Conservation (phyloP, 2,888 invertebrate genomes). For the Venusia cambrica region DNA sequence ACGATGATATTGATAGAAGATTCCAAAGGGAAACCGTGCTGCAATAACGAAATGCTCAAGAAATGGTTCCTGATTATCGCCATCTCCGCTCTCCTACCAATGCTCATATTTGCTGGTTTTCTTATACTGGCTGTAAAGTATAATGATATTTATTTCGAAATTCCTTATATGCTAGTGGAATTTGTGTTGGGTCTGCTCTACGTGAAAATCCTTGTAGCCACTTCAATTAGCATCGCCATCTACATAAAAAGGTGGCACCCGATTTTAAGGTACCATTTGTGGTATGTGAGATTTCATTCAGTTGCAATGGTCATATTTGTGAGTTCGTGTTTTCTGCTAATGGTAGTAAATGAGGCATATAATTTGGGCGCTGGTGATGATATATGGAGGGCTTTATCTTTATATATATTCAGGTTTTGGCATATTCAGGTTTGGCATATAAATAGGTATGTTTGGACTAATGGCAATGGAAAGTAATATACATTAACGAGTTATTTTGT, state of each 20-base stretch:
- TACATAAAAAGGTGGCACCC: slow-evolving; percentile 44
- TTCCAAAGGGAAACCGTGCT: slow-evolving; percentile 46
- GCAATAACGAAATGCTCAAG: slow-evolving; percentile 46
- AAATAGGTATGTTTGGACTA: slow-evolving; percentile 36
- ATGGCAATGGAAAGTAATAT: no score
- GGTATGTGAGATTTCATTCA: slow-evolving; percentile 53
- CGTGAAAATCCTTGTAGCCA: slow-evolving; percentile 55
- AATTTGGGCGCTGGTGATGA: slow-evolving; percentile 35
- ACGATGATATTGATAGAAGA: slow-evolving; percentile 49
- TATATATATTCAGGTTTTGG: slow-evolving; percentile 38
- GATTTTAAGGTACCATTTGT: slow-evolving; percentile 45
- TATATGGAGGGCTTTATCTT: slow-evolving; percentile 41
- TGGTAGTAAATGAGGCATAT: slow-evolving; percentile 40
- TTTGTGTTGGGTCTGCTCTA: slow-evolving; percentile 52
- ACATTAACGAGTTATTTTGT: no score
- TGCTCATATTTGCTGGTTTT: slow-evolving; percentile 49
- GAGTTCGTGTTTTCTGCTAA: slow-evolving; percentile 42
- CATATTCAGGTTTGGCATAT: slow-evolving; percentile 39
- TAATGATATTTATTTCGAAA: slow-evolving; percentile 32
- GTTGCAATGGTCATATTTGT: slow-evolving; percentile 44
- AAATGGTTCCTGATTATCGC: slow-evolving; percentile 49
- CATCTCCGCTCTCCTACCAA: slow-evolving; percentile 55
- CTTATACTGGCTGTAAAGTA: slow-evolving; percentile 43
- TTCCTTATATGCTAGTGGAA: slow-evolving; percentile 41
- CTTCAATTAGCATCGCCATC: slow-evolving; percentile 46